A percentile compares a stretch with the other conserved stretches of the same genome.
phyloP scores from a whole-genome alignment of 2,113 vertebrate species.

The Chaetodon auriga region DNA sequence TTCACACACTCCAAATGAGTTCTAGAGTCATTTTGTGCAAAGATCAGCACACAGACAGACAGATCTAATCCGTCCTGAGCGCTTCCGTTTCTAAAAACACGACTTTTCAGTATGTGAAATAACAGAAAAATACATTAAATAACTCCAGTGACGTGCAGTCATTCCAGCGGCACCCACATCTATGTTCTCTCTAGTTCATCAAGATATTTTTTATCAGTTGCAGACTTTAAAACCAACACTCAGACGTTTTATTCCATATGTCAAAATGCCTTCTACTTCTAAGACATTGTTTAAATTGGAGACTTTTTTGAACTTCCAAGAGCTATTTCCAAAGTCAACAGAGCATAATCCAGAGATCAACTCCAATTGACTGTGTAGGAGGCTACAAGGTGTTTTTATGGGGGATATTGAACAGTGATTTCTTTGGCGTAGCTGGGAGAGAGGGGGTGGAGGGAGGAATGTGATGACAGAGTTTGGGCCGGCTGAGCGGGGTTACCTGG shows the following conservation, averaged over 20 bases:
- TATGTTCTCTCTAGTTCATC: constrained; percentile 10
- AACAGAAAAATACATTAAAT: constrained; percentile 40
- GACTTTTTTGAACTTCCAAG: constrained; percentile 65
- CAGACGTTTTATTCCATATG: constrained; percentile 60
- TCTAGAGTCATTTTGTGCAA: neutral
- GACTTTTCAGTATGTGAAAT: constrained; percentile 22
- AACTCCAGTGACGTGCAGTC: neutral
- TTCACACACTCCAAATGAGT: constrained; percentile 13
- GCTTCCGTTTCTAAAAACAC: constrained; percentile 22
- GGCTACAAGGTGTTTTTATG: constrained; percentile 57
- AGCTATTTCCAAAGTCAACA: constrained; percentile 78
- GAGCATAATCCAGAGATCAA: constrained; percentile 62
- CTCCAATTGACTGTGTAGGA: constrained; percentile 66
- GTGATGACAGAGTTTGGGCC: constrained; percentile 56
- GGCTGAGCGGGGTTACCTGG: constrained; percentile 51
- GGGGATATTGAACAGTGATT: constrained; percentile 73
- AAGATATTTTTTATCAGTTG: constrained; percentile 49
- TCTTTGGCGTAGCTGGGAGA: constrained; percentile 62
- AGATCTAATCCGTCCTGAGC: neutral
- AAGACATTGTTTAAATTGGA: constrained; percentile 67
- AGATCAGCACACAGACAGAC: neutral
- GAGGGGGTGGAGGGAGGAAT: constrained; percentile 65
- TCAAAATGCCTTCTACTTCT: constrained; percentile 59
- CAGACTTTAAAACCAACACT: constrained; percentile 57
- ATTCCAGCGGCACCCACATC: constrained; percentile 15